Base-by-base conservation (phyloP, 2,888 invertebrate species). In the Suillia variegata region DNA sequence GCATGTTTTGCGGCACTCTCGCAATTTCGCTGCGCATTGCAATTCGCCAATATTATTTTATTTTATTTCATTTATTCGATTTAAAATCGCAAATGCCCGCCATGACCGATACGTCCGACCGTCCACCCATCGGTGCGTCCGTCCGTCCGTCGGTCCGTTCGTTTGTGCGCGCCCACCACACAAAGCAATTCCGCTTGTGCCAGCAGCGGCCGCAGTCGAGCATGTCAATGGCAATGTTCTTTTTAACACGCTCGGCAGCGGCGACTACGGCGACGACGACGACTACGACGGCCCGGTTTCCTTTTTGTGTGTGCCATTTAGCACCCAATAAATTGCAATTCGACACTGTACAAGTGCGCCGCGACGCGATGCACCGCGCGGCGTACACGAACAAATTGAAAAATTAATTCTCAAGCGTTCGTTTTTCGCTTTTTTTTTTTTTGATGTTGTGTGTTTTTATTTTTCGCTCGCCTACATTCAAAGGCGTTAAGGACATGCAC, bases 271-370 rank as follows among this genome's bases (percentile, higher is more conserved):
- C n/a, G n/a, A n/a, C n/a, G n/a, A n/a, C n/a, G n/a, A n/a, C n/a
- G n/a, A n/a, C n/a, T n/a, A n/a, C n/a, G n/a, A n/a, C n/a, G n/a
- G n/a, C n/a, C n/a, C n/a, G n/a, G n/a, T n/a, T n/a, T n/a, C n/a
- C n/a, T 38, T 38, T 38, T 4, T 45, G 4, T 45, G 45, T 6
- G 13, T 4, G 45, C 45, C 45, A 45, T 45, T 45, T 45, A 45
- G 45, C 45, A 45, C 45, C 45, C 45, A 45, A 45, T 45, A 45
- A 45, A 45, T 45, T 18, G 45, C 45, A 17, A 45, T 45, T 45
- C 18, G 45, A 45, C 45, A 20, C 45, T 4, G 18, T 20, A 45
- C 45, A 13, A 17, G n/a, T 12, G 4, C 12, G n/a, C 6, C 10
- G 13, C 45, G 6, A 45, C 18, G n/a, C 6, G 10, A 45, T 6